Percentiles rank a stretch among this genome's conserved stretches.
Conservation (phyloP, 2,797 vertebrate species). For the Xiphorhynchus erythropygius region DNA sequence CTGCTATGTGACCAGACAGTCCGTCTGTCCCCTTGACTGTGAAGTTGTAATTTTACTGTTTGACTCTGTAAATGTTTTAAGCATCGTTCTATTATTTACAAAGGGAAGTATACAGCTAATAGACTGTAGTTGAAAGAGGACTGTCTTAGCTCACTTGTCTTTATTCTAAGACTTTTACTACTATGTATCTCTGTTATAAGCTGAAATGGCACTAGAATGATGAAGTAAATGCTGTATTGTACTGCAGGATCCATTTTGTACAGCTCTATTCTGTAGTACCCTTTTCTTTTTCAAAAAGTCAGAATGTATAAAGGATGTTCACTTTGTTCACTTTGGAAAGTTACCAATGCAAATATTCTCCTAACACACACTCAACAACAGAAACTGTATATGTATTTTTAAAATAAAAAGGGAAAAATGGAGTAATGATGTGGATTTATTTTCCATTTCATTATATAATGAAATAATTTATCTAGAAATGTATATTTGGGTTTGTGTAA, state of each 20-base stretch:
- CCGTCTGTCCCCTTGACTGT: neutral
- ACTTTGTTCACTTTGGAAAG: neutral
- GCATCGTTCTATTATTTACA: neutral
- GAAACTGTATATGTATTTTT: neutral
- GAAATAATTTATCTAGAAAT: neutral
- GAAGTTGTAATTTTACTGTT: conserved; percentile 26
- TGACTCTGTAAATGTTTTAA: conserved; percentile 9
- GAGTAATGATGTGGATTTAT: fast-evolving
- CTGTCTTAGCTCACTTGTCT: neutral
- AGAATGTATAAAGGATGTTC: neutral
- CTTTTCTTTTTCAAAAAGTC: neutral
- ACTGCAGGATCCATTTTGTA: neutral
- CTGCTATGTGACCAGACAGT: neutral
- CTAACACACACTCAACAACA: neutral
- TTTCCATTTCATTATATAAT: neutral
- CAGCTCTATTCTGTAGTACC: neutral
- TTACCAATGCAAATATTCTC: neutral
- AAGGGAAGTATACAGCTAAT: neutral
- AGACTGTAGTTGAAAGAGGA: neutral
- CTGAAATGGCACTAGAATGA: neutral
- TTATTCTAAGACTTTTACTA: neutral
- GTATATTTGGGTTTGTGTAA: neutral
- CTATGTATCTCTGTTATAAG: neutral
- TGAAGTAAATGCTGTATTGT: neutral
- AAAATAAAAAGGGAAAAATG: neutral